Evolutionary conservation across 2,888 invertebrate species (phyloP).

Genomic region (Agonopterix arenella): DNA sequence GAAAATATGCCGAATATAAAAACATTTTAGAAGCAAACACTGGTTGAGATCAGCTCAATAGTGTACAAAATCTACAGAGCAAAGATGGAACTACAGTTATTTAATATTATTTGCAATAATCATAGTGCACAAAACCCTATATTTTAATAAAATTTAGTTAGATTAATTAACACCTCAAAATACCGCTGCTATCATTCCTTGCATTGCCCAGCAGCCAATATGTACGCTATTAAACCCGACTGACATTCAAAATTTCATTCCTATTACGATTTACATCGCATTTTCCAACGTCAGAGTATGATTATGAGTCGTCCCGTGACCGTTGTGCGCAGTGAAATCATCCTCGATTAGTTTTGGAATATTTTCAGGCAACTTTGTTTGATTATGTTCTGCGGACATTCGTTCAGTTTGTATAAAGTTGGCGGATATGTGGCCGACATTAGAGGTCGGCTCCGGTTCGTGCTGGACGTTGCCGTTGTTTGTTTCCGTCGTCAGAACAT

Average conservation of each 20-base stretch:
- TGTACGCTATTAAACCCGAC: constrained; percentile 39
- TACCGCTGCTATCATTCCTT: not conserved
- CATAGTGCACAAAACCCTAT: no score
- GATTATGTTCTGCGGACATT: constrained; percentile 31
- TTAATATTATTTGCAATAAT: no score
- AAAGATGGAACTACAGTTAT: no score
- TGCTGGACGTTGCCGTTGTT: constrained; percentile 48
- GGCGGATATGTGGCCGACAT: constrained; percentile 48
- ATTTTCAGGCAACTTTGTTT: constrained; percentile 32
- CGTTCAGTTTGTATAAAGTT: constrained; percentile 60
- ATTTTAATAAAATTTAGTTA: no score
- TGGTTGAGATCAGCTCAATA: no score
- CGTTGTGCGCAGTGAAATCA: constrained; percentile 69
- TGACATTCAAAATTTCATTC: constrained; percentile 27
- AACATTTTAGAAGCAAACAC: no score
- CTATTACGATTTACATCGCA: constrained; percentile 48
- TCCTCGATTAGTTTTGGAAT: constrained; percentile 39
- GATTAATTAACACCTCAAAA: not conserved
- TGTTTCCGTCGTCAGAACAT: constrained; percentile 22
- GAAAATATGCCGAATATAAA: no score
- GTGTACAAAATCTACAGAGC: no score
- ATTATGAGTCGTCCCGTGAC: constrained; percentile 37
- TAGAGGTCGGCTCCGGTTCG: constrained; percentile 15
- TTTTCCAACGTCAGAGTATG: constrained; percentile 65
- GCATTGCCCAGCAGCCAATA: constrained; percentile 41